A percentile compares a stretch with the other conserved stretches of the same genome.
Conservation (phyloP, 2,113 vertebrate species). For the Campylorhamphus procurvoides region DNA sequence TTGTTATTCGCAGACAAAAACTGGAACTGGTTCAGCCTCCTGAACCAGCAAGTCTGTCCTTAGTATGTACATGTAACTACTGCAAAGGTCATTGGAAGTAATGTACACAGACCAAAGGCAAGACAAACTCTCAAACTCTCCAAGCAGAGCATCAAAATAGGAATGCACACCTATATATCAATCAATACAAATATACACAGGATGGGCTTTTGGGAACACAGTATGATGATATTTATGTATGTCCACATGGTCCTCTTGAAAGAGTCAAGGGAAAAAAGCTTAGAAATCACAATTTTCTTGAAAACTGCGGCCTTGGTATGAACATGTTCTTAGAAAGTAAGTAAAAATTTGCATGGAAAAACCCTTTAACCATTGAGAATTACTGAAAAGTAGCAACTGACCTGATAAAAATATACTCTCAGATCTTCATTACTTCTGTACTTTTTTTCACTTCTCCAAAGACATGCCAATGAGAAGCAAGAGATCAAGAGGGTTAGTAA, state of each 20-base stretch:
- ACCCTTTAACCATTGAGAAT: not conserved
- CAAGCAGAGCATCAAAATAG: not conserved
- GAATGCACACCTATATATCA: not conserved
- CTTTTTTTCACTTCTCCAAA: constrained; percentile 70
- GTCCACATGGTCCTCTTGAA: not conserved
- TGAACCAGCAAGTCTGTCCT: not conserved
- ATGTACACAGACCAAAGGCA: not conserved
- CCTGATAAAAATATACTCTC: constrained; percentile 82
- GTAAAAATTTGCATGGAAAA: not conserved
- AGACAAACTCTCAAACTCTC: not conserved
- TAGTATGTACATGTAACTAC: not conserved
- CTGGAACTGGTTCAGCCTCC: not conserved
- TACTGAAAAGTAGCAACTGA: constrained; percentile 62
- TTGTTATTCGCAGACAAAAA: not conserved
- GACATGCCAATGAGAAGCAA: constrained; percentile 65
- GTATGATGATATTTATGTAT: not conserved
- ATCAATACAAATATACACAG: not conserved
- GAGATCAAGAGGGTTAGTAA: constrained; percentile 81
- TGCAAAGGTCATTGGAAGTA: not conserved
- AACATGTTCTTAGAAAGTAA: not conserved
- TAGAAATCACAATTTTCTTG: not conserved
- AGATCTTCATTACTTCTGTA: constrained; percentile 63
- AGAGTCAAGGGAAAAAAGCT: not conserved
- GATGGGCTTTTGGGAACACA: not conserved
- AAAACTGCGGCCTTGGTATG: not conserved